Evolutionary conservation across 2,888 invertebrate genomes (phyloP), one percentile per base, ranked within the genome.

Genomic region (Sphaerophoria taeniata): DNA sequence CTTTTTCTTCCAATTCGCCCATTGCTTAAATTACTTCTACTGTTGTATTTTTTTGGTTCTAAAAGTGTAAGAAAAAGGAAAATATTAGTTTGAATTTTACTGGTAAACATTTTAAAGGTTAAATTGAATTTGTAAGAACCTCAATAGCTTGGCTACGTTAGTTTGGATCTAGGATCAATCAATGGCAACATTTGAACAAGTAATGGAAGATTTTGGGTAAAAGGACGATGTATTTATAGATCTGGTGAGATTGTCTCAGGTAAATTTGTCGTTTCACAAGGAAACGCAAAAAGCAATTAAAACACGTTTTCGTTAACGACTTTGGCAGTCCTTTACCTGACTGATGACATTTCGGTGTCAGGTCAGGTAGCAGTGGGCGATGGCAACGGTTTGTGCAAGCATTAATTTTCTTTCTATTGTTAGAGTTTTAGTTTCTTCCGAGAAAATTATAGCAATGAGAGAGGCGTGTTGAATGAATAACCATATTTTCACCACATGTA

Each of bases 1-100:
- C 92, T 88, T 92, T 92, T 87, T 92, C 92, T 88, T 92, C 92
- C 33, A 91, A 89, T 88, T 92, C 92, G 69, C 92, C 92, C 92
- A 92, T 92, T 73, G 63, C 74, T 70, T 79, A 51, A 55, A 12
- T 72, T 43, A 12, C 43, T 75, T 80, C 53, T 43, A 76, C 51
- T 33, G 36, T 60, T 7, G 56, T 76, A 14, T 12, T 56, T 33
- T 73, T 36, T 67, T 31, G 73, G 53, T 31, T 71, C 76, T 80
- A 39, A 34, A 85, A 80, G 24, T 24, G 11, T 11, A 63, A 75
- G 39, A 53, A 24, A 53, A 47, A 33, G 49, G 53, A 43, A 60
- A 53, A 47, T 14, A 47, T 77, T 65, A 78, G 55, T 49, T 49
- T 67, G 16, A 24, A 1, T 51, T n/a, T n/a, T n/a, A n/a, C n/a